phyloP scores from a whole-genome alignment of 2,888 invertebrate genomes.

The Polylopha cassiicola region DNA sequence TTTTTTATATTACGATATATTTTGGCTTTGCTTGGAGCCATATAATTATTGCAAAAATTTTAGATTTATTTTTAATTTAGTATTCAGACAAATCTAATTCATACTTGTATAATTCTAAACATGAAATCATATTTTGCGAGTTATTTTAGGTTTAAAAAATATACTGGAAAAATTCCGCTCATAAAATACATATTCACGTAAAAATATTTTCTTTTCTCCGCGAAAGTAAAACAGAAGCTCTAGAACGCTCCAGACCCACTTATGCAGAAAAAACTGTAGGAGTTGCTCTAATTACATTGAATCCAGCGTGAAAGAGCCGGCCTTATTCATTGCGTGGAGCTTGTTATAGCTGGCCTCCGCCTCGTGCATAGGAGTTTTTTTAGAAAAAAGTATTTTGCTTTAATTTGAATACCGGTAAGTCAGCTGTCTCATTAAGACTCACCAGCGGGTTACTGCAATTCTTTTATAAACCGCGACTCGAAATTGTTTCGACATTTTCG shows the following conservation, averaged over 20 bases:
- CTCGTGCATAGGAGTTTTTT: constrained; percentile 5
- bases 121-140: too few species aligned
- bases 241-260: constrained; percentile 56
- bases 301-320: constrained; percentile 54
- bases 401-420: constrained; percentile 3
- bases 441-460: neutral
- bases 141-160: too few species aligned
- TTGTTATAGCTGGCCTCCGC: constrained; percentile 25
- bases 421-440: constrained; percentile 1
- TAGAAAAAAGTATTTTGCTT: constrained; percentile 5
- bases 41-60: too few species aligned
- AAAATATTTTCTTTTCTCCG: constrained; percentile 31
- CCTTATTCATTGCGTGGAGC: constrained; percentile 52
- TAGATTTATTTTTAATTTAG: too few species aligned
- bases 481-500: constrained; percentile 32
- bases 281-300: constrained; percentile 68
- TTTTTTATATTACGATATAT: too few species aligned
- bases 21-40: too few species aligned
- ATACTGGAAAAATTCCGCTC: too few species aligned
- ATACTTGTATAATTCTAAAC: too few species aligned
- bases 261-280: constrained; percentile 57
- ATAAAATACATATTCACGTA: neutral
- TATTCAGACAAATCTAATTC: too few species aligned
- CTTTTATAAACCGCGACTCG: constrained; percentile 20
- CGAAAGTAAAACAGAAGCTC: constrained; percentile 43